A percentile compares a stretch with the other conserved stretches of the same genome.
Evolutionary conservation across 2,888 invertebrate genomes (phyloP).

Genomic region (Nomada lathburiana): DNA sequence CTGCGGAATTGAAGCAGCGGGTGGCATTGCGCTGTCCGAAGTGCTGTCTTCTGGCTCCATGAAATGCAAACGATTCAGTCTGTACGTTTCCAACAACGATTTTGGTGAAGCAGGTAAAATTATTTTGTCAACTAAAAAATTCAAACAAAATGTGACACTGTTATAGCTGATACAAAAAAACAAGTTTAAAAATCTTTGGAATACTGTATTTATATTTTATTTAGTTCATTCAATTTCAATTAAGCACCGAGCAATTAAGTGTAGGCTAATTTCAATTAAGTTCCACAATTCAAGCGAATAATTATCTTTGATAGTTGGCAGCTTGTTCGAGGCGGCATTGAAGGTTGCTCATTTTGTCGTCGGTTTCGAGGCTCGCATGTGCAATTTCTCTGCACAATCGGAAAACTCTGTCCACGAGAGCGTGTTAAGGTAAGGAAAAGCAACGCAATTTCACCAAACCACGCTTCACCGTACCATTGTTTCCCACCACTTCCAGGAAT

Average conservation of each 20-base stretch:
- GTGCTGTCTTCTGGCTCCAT: constrained; percentile 72
- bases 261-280: neutral
- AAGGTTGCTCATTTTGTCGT: constrained; percentile 68
- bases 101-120: constrained; percentile 74
- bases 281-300: neutral
- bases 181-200: too few relatives aligned
- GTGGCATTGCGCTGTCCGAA: constrained; percentile 74
- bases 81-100: constrained; percentile 79
- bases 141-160: neutral
- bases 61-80: constrained; percentile 57
- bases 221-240: too few relatives aligned
- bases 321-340: constrained; percentile 72
- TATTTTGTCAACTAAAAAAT: neutral
- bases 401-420: constrained; percentile 74
- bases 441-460: neutral
- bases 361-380: constrained; percentile 77
- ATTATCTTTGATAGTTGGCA: constrained; percentile 70
- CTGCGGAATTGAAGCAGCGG: constrained; percentile 73
- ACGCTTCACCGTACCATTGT: neutral
- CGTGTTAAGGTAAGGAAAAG: constrained; percentile 70
- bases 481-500: constrained; percentile 21
- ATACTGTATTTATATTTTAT: too few relatives aligned
- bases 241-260: too few relatives aligned
- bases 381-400: constrained; percentile 77
- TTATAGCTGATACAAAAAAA: too few relatives aligned